Conservation (phyloP, 1,140 invertebrate genomes). For the Eupeodes corollae region DNA sequence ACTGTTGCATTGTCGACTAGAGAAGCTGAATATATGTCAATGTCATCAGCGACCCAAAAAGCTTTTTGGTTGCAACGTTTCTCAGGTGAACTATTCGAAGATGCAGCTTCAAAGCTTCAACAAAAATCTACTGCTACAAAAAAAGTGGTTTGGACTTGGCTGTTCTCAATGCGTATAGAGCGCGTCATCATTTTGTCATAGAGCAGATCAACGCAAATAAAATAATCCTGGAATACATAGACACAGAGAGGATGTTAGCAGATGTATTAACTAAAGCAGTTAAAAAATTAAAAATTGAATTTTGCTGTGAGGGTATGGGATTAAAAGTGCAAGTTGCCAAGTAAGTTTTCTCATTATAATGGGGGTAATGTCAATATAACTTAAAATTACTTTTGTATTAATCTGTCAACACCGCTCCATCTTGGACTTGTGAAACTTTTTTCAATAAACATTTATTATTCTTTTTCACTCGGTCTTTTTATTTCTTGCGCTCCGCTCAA, state of each 20-base stretch:
- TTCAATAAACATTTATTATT: no score
- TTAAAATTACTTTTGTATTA: no score
- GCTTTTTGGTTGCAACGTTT: neutral
- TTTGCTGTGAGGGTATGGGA: no score
- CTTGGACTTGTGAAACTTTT: no score
- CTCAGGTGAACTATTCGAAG: neutral
- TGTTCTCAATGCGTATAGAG: neutral
- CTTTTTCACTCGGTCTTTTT: no score
- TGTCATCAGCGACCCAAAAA: slow-evolving; percentile 2
- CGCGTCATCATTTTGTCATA: slow-evolving; percentile 23
- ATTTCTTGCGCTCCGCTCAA: no score
- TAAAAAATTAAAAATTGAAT: no score
- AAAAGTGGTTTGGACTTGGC: slow-evolving; percentile 1
- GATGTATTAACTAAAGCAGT: slow-evolving; percentile 18
- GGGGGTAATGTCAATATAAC: no score
- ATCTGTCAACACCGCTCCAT: no score
- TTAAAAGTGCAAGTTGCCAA: no score
- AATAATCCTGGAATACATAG: slow-evolving; percentile 12
- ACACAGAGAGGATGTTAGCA: slow-evolving; percentile 17
- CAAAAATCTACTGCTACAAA: slow-evolving; percentile 1
- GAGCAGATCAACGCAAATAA: slow-evolving; percentile 7
- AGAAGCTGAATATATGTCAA: slow-evolving; percentile 6
- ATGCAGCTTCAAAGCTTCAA: neutral
- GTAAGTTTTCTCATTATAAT: no score
- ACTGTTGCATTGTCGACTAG: slow-evolving; percentile 3